These are phyloP conservation scores for Alosa alosa DNA, from an alignment of 2,113 vertebrate genomes.

Conservation along the genomic window DNA sequence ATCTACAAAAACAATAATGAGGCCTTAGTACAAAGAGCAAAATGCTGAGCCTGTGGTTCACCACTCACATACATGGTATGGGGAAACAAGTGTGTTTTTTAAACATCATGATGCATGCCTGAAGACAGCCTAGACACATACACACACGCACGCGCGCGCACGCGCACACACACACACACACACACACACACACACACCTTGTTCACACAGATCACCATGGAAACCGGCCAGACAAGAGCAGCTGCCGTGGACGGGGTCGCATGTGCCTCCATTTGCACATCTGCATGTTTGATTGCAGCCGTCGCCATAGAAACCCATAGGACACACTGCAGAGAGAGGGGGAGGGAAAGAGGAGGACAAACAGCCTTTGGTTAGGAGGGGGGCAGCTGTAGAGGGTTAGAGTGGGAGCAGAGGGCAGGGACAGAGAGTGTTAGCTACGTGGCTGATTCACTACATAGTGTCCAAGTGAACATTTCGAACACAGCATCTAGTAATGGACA, in stretches of 20 bases:
- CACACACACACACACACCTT: slow-evolving; percentile 60
- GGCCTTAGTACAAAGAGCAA: neutral
- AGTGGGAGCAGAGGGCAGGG: neutral
- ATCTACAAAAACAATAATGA: neutral
- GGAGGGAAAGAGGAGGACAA: neutral
- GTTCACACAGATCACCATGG: slow-evolving; percentile 70
- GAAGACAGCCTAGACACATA: slow-evolving; percentile 7
- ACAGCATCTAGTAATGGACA: neutral
- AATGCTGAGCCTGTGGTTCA: neutral
- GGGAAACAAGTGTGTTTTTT: neutral
- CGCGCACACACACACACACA: neutral
- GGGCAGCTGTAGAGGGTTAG: neutral
- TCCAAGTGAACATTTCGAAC: too few species aligned
- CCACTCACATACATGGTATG: neutral
- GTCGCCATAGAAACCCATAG: slow-evolving; percentile 66
- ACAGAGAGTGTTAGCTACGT: neutral
- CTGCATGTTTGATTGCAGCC: slow-evolving; percentile 73
- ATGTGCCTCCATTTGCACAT: slow-evolving; percentile 72
- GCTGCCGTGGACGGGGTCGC: slow-evolving; percentile 67
- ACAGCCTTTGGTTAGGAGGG: neutral
- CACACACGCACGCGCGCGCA: neutral
- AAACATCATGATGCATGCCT: neutral
- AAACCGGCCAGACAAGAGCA: slow-evolving; percentile 78
- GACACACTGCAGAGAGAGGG: slow-evolving; percentile 65
- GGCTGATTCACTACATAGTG: too few species aligned